Conservation (phyloP, 2,113 vertebrate genomes). For the Prietella phreatophila region DNA sequence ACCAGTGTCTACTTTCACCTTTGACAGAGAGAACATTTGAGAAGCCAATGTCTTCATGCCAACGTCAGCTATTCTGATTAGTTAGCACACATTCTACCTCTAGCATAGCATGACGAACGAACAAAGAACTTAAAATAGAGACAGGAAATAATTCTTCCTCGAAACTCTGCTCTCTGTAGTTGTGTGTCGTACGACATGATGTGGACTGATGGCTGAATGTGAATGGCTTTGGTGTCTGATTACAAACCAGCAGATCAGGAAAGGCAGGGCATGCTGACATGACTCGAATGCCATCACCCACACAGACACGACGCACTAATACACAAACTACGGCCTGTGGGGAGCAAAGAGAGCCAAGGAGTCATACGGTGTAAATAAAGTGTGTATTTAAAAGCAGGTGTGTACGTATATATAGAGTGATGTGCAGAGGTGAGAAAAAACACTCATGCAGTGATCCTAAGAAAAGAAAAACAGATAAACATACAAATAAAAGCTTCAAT, state of each 20-base stretch:
- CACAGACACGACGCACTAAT: not conserved
- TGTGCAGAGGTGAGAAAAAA: not conserved
- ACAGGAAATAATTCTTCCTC: not conserved
- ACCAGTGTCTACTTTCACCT: not conserved
- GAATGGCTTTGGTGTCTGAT: conserved; percentile 38
- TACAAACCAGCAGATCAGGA: conserved; percentile 43
- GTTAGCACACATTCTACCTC: not conserved
- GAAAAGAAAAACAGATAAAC: not conserved
- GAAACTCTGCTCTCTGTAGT: conserved; percentile 5
- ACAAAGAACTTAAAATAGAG: not conserved
- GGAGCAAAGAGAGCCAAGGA: not conserved
- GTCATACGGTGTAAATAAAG: not conserved
- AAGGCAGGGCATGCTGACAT: not conserved
- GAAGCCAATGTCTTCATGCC: not conserved
- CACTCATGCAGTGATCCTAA: not conserved
- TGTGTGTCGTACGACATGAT: not conserved
- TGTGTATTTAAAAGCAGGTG: not conserved
- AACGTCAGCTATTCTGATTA: not conserved
- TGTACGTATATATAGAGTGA: not conserved
- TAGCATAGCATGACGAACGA: not conserved
- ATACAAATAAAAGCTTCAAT: not conserved
- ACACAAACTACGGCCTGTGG: not conserved
- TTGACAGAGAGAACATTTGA: not conserved
- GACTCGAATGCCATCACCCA: not conserved
- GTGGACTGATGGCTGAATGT: not conserved